A percentile compares a stretch with the other conserved stretches of the same genome.
These are phyloP conservation scores for Pseudomyrmex sp. DNA, from an alignment of 1,140 invertebrate species.

Conservation along the genomic window DNA sequence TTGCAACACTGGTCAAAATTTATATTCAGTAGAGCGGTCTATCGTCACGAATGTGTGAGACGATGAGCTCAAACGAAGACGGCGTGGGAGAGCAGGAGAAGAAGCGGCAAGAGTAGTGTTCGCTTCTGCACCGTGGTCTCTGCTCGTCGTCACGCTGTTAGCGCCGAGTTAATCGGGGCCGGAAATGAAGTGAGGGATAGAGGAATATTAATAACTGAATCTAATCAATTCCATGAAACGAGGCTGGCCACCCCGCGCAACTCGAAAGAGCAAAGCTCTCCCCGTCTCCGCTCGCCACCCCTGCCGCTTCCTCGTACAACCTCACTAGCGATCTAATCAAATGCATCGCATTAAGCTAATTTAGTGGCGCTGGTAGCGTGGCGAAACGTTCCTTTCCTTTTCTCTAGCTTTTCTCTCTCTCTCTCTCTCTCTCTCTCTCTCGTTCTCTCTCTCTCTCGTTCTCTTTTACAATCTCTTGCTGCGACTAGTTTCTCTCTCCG, in stretches of 20 bases:
- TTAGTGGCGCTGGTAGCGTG: constrained; percentile 79
- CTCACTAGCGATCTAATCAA: constrained; percentile 80
- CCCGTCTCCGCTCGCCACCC: constrained; percentile 49
- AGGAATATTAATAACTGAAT: constrained; percentile 85
- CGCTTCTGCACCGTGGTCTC: constrained; percentile 69
- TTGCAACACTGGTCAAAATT: background rate
- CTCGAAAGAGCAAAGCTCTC: constrained; percentile 68
- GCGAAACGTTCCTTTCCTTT: constrained; percentile 68
- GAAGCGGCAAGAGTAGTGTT: constrained; percentile 51
- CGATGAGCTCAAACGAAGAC: constrained; percentile 46
- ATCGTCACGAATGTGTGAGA: constrained; percentile 49
- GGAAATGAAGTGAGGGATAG: constrained; percentile 84
- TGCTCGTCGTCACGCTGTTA: constrained; percentile 84
- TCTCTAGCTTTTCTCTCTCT: background rate
- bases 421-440: constrained; percentile 24
- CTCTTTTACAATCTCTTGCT: constrained; percentile 34
- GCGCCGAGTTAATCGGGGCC: constrained; percentile 82
- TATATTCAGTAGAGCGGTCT: background rate
- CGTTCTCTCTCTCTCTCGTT: background rate
- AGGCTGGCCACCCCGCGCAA: constrained; percentile 77
- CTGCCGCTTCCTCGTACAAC: constrained; percentile 57
- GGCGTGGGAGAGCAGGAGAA: background rate
- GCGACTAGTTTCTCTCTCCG: constrained; percentile 53
- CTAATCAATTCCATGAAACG: constrained; percentile 84
- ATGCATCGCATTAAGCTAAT: constrained; percentile 82